Base-by-base conservation (phyloP, 2,888 invertebrate species). In the Acheta domesticus region DNA sequence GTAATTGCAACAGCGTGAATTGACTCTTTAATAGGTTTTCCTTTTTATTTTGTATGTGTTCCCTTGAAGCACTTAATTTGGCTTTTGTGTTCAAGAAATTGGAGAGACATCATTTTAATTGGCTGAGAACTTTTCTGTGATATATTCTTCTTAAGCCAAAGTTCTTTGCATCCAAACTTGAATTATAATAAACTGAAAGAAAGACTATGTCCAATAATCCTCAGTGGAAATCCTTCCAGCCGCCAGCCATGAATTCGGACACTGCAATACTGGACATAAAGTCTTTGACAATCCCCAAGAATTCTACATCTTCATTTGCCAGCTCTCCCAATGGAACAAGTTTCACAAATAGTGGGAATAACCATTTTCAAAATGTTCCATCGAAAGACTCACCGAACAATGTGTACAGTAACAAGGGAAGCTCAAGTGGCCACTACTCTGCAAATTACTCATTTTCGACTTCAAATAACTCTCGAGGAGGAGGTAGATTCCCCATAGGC, bases 171-270 rank as follows among this genome's bases (percentile, higher is more conserved):
- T 81, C 79, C 77, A 82, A 82, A 83, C 82, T 81, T 82, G 81
- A 83, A 81, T 77, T 76, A 83, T 83, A 81, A 83, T 83, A 82
- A 83, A 83, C 84, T 85, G 83, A 85, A 85, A 62, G 62, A 83
- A 84, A 86, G 83, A 82, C 86, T 85, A 93, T 94, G 93, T 93
- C 93, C 88, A 92, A 90, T 89, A 93, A 93, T 93, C 92, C 93
- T 93, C 93, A 94, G 93, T 94, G 93, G 93, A 93, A 93, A 91
- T 91, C 92, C 89, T 94, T 94, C 93, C 94, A 95, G 92, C 93
- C 95, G 93, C 94, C 94, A 89, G 91, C 92, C 90, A 92, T 93
- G 90, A 92, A 92, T 89, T 91, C 93, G 87, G 93, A 94, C 88
- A 90, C 92, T 85, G 92, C 94, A 86, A 92, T 94, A 89, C 91